Conservation (phyloP, 64 coral and sea anemone genomes). For the Porites australiensis region DNA sequence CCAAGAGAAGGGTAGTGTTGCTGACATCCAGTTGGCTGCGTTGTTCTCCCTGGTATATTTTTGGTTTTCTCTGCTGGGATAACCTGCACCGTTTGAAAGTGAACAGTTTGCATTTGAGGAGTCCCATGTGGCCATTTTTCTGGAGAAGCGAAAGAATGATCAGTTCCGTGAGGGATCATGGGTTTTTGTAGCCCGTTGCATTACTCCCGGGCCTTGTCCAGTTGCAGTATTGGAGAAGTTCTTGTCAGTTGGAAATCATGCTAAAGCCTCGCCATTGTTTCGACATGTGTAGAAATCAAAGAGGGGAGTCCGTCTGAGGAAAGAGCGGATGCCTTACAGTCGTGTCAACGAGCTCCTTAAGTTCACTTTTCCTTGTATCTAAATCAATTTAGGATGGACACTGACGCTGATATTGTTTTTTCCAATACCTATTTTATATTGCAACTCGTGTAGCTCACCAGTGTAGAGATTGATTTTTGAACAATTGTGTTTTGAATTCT, state of each 20-base stretch:
- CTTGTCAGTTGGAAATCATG: not conserved
- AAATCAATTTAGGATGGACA: too few relatives aligned
- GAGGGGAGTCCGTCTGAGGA: slow-evolving; percentile 4
- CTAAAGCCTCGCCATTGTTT: slow-evolving; percentile 14
- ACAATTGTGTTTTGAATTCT: too few relatives aligned
- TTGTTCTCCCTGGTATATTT: slow-evolving; percentile 39
- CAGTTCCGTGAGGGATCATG: slow-evolving; percentile 65
- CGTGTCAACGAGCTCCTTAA: not conserved
- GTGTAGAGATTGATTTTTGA: too few relatives aligned
- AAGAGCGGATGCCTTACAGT: slow-evolving; percentile 31
- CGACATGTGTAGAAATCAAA: not conserved
- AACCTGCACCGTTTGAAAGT: slow-evolving; percentile 44
- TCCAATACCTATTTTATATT: too few relatives aligned
- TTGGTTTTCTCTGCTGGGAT: slow-evolving; percentile 57
- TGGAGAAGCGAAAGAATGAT: slow-evolving; percentile 66
- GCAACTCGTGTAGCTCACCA: too few relatives aligned
- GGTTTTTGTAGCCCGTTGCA: slow-evolving; percentile 42
- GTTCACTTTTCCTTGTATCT: too few relatives aligned
- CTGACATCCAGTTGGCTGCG: slow-evolving; percentile 4
- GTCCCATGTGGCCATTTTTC: slow-evolving; percentile 57
- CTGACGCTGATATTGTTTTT: too few relatives aligned
- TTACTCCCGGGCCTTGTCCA: not conserved
- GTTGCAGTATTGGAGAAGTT: slow-evolving; percentile 33
- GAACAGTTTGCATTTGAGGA: slow-evolving; percentile 32
- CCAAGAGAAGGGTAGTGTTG: slow-evolving; percentile 32